These are phyloP conservation scores for Pegoplata infirma DNA, from an alignment of 2,888 invertebrate genomes.

Conservation along the genomic window DNA sequence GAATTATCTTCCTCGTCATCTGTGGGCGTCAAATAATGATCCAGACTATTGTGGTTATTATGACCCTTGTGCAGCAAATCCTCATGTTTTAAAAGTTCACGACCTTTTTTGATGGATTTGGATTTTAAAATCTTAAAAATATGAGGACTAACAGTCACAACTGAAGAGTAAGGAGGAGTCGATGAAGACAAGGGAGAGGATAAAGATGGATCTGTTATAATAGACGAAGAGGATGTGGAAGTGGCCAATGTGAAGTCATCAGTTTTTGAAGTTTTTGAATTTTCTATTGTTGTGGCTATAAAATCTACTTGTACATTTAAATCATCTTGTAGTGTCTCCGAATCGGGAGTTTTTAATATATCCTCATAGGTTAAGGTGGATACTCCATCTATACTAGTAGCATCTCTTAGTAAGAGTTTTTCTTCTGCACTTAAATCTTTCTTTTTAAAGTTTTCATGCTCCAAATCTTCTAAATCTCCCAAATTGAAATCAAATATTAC, in stretches of 20 bases:
- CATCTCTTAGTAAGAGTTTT: slow-evolving; percentile 70
- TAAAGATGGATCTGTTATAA: slow-evolving; percentile 48
- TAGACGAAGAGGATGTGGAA: slow-evolving; percentile 42
- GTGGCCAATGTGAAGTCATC: too few relatives aligned
- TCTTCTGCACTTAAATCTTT: slow-evolving; percentile 74
- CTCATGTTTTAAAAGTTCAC: slow-evolving; percentile 72
- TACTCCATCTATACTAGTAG: slow-evolving; percentile 49
- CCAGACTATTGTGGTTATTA: slow-evolving; percentile 75
- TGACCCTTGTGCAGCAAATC: slow-evolving; percentile 70
- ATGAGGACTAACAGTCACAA: slow-evolving; percentile 68
- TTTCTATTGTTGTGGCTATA: slow-evolving; percentile 38
- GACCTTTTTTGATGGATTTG: slow-evolving; percentile 71
- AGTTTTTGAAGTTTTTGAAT: too few relatives aligned
- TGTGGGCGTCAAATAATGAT: slow-evolving; percentile 68
- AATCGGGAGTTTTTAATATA: slow-evolving; percentile 57
- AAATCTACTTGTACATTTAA: slow-evolving; percentile 53
- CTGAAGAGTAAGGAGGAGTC: slow-evolving; percentile 8
- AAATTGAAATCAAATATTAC: slow-evolving; percentile 76
- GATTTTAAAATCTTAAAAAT: slow-evolving; percentile 73
- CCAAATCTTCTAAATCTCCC: slow-evolving; percentile 75
- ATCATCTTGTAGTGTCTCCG: slow-evolving; percentile 55
- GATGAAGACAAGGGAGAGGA: slow-evolving; percentile 24
- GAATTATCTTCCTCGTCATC: slow-evolving; percentile 52
- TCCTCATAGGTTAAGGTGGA: slow-evolving; percentile 58
- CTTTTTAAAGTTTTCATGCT: slow-evolving; percentile 73